Conservation (phyloP, 2,888 invertebrate species). For the Oxyteleia sp. region DNA sequence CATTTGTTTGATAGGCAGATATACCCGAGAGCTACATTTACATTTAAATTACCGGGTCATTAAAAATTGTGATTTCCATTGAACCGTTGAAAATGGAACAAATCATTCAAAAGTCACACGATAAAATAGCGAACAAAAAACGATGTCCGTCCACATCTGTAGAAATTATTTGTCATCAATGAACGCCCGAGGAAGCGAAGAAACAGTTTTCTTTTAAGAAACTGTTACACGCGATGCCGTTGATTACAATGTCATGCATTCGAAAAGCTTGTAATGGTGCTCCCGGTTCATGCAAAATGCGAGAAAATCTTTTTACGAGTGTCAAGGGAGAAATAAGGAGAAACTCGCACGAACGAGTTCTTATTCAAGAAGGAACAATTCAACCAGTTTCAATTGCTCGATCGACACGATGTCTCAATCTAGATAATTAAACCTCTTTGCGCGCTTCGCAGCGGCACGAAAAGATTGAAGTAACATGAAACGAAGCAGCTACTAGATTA, state of each 20-base stretch:
- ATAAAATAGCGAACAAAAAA: conserved; percentile 3
- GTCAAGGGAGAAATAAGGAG: conserved; percentile 31
- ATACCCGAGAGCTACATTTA: conserved; percentile 4
- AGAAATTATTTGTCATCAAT: conserved; percentile 21
- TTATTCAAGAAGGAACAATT: conserved; percentile 62
- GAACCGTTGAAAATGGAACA: conserved; percentile 1
- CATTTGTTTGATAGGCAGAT: background rate
- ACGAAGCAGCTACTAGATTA: conserved; percentile 55
- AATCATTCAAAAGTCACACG: background rate
- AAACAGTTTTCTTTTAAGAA: conserved; percentile 7
- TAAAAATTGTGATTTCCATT: conserved; percentile 19
- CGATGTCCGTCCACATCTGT: background rate
- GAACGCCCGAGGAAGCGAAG: conserved; percentile 3
- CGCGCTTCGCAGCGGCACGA: conserved; percentile 63
- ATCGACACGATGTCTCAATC: conserved; percentile 74
- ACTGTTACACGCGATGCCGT: conserved; percentile 37
- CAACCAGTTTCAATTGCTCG: conserved; percentile 66
- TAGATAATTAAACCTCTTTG: conserved; percentile 75
- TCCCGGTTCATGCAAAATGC: conserved; percentile 48
- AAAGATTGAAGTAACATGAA: conserved; percentile 60
- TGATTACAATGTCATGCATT: conserved; percentile 61
- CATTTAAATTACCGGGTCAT: conserved; percentile 30
- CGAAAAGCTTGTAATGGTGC: conserved; percentile 26
- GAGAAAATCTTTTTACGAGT: conserved; percentile 52
- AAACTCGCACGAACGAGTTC: conserved; percentile 67